These are phyloP conservation scores for Remorina albescens DNA, from an alignment of 2,797 vertebrate species.

Conservation along the genomic window DNA sequence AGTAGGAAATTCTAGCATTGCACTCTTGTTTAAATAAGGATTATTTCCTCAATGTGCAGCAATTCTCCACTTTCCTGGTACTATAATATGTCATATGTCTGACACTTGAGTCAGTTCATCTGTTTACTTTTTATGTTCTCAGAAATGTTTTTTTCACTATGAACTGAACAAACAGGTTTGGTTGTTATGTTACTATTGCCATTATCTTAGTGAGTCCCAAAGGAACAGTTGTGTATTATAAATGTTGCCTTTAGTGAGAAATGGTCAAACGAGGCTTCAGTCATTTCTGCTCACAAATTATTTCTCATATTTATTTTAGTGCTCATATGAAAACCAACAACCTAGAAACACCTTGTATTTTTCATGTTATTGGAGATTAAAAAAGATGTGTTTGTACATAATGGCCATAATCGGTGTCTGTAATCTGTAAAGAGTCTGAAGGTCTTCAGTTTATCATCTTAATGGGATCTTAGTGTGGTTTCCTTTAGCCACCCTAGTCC, in stretches of 20 bases:
- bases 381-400: slow-evolving; percentile 4
- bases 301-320: no score
- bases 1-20: slow-evolving; percentile 19
- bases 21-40: slow-evolving; percentile 43
- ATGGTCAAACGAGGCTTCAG: background rate
- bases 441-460: background rate
- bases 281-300: background rate
- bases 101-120: slow-evolving; percentile 15
- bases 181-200: background rate
- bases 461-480: slow-evolving; percentile 2
- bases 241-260: background rate
- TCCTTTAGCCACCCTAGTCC: slow-evolving; percentile 7
- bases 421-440: background rate
- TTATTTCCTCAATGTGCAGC: slow-evolving; percentile 28
- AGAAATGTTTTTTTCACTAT: background rate
- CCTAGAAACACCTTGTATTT: no score
- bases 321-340: no score
- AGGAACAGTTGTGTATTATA: background rate
- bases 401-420: background rate
- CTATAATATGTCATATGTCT: slow-evolving; percentile 19
- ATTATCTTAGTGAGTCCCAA: background rate
- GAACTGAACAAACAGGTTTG: slow-evolving; percentile 4
- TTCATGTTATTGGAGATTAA: no score
- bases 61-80: slow-evolving; percentile 12
- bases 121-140: slow-evolving; percentile 26